A percentile compares a stretch with the other conserved stretches of the same genome.
Conservation (phyloP, 2,888 invertebrate genomes). For the Cenopis cana region DNA sequence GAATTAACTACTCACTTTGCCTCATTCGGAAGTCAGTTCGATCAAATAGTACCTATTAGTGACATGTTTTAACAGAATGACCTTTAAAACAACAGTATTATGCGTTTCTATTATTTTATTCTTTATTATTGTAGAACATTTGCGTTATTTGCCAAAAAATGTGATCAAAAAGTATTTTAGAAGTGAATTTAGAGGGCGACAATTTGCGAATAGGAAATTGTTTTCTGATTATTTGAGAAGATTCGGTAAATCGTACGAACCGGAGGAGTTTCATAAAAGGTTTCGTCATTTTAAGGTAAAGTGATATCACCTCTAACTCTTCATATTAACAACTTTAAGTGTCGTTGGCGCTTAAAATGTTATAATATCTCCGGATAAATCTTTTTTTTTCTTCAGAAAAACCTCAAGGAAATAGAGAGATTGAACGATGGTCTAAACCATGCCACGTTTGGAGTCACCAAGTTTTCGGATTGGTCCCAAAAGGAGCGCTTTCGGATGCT, state of each 20-base stretch:
- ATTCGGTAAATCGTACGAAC: constrained; percentile 53
- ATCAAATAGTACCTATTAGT: neutral
- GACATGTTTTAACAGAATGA: constrained; percentile 10
- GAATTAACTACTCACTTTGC: constrained; percentile 17
- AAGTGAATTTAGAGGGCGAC: neutral
- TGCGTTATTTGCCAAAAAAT: neutral
- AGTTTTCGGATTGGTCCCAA: constrained; percentile 57
- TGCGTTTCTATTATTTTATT: constrained; percentile 12
- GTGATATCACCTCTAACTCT: neutral
- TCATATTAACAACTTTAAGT: too few species aligned
- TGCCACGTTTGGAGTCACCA: constrained; percentile 54
- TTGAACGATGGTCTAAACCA: constrained; percentile 49
- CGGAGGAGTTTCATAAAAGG: constrained; percentile 50
- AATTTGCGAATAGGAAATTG: constrained; percentile 1
- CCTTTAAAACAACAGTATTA: neutral
- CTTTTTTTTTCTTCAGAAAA: constrained; percentile 53
- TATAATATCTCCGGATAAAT: too few species aligned
- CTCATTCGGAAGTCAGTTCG: neutral
- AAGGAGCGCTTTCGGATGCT: constrained; percentile 50
- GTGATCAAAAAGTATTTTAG: constrained; percentile 8
- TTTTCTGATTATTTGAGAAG: constrained; percentile 51
- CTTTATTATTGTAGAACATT: constrained; percentile 2
- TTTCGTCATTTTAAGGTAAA: constrained; percentile 56
- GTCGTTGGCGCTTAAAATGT: too few species aligned
- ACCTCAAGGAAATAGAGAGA: constrained; percentile 51